phyloP scores from a whole-genome alignment of 1,140 invertebrate genomes.

The Hypsibius dujardini region DNA sequence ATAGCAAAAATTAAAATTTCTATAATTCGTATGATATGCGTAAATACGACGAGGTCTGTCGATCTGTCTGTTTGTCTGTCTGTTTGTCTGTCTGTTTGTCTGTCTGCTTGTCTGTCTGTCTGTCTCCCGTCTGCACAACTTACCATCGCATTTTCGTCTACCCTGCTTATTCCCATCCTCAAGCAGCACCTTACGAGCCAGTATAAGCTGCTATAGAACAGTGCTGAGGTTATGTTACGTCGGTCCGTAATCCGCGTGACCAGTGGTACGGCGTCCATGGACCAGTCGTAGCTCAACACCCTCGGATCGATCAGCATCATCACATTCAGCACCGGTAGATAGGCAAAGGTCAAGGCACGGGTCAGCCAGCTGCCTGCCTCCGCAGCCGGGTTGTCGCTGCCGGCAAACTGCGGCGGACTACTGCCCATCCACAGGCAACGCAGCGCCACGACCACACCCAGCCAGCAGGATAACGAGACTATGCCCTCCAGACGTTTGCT shows the following conservation, averaged over 20 bases:
- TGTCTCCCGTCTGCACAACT: too few relatives aligned
- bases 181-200: not conserved
- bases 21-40: too few relatives aligned
- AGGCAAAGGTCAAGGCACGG: conserved; percentile 56
- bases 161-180: not conserved
- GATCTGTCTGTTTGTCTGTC: too few relatives aligned
- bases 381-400: conserved; percentile 34
- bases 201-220: conserved; percentile 43
- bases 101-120: too few relatives aligned
- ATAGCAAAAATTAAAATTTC: too few relatives aligned
- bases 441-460: not conserved
- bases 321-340: conserved; percentile 68
- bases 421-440: conserved; percentile 28
- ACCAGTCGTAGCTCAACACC: conserved; percentile 79
- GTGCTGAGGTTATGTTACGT: conserved; percentile 49
- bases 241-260: conserved; percentile 51
- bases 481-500: conserved; percentile 15
- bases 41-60: too few relatives aligned
- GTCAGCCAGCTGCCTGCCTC: conserved; percentile 28
- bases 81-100: too few relatives aligned
- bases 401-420: conserved; percentile 29
- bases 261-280: conserved; percentile 73
- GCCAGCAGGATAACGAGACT: not conserved
- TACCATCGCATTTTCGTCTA: not conserved
- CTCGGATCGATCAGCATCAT: conserved; percentile 59